These are phyloP conservation scores for Meandrina meandrites DNA, from an alignment of 92 coral and sea anemone species.

Conservation along the genomic window DNA sequence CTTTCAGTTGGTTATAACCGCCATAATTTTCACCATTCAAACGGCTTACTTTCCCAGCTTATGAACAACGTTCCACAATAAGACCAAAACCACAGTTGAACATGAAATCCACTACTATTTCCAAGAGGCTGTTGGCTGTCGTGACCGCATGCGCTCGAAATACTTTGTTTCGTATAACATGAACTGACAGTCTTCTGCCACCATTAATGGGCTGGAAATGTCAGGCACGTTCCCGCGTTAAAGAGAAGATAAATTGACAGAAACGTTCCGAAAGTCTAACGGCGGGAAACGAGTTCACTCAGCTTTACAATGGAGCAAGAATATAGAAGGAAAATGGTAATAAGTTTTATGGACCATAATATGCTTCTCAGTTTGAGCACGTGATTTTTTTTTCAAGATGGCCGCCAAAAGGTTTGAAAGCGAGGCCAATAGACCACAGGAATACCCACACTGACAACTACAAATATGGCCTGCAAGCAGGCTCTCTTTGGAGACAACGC, in stretches of 20 bases:
- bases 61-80: conserved; percentile 23
- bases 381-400: conserved; percentile 42
- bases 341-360: conserved; percentile 79
- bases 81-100: conserved; percentile 21
- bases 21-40: conserved; percentile 16
- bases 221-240: conserved; percentile 22
- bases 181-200: conserved; percentile 28
- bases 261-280: conserved; percentile 58
- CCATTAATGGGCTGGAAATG: conserved; percentile 35
- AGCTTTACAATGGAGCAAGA: conserved; percentile 75
- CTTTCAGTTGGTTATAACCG: conserved; percentile 3
- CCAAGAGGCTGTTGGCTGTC: conserved; percentile 46
- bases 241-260: conserved; percentile 13
- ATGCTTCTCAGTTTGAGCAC: conserved; percentile 62
- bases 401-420: conserved; percentile 37
- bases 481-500: too few species aligned
- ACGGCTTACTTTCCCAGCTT: conserved; percentile 12
- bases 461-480: too few species aligned
- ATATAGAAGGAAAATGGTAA: conserved; percentile 78
- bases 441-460: too few species aligned
- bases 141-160: conserved; percentile 55
- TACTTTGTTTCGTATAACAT: conserved; percentile 38
- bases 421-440: not conserved
- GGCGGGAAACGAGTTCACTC: conserved; percentile 88
- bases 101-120: conserved; percentile 45